These are phyloP conservation scores for Drosophila kepulauana DNA, from an alignment of 1,140 invertebrate species.

Conservation along the genomic window DNA sequence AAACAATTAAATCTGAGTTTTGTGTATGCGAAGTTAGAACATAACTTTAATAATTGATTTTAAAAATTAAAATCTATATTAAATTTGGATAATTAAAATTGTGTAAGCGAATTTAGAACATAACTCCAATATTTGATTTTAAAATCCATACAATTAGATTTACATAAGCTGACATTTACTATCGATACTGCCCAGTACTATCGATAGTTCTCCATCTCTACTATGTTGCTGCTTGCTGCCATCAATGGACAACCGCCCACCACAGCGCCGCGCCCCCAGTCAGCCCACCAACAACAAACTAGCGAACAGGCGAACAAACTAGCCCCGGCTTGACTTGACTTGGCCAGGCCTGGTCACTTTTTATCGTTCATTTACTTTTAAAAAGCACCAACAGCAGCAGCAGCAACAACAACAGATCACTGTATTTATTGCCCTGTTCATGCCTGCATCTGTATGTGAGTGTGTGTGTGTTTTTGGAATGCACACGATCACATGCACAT, in stretches of 20 bases:
- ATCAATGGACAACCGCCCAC: constrained; percentile 46
- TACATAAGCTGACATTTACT: too few species aligned
- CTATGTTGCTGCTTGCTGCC: constrained; percentile 15
- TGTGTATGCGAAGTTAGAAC: too few species aligned
- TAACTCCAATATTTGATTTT: too few species aligned
- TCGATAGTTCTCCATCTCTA: neutral
- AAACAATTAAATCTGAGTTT: too few species aligned
- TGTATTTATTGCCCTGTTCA: constrained; percentile 76
- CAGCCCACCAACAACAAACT: constrained; percentile 4
- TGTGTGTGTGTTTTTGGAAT: constrained; percentile 69
- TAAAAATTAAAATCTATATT: too few species aligned
- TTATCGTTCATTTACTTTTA: constrained; percentile 82
- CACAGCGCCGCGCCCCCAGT: constrained; percentile 19
- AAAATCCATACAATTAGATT: too few species aligned
- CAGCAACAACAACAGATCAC: constrained; percentile 49
- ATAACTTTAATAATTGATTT: too few species aligned
- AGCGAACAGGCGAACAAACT: neutral
- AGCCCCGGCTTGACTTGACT: constrained; percentile 26
- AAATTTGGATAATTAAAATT: too few species aligned
- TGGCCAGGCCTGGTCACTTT: constrained; percentile 61
- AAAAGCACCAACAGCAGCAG: constrained; percentile 60
- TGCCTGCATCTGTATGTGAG: constrained; percentile 35
- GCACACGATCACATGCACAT: constrained; percentile 70
- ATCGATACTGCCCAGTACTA: too few species aligned
- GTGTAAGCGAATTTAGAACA: too few species aligned